Percentiles rank a stretch among this genome's conserved stretches.
Conservation (phyloP, 2,113 vertebrate species). For the Gallinago paraguaiae region DNA sequence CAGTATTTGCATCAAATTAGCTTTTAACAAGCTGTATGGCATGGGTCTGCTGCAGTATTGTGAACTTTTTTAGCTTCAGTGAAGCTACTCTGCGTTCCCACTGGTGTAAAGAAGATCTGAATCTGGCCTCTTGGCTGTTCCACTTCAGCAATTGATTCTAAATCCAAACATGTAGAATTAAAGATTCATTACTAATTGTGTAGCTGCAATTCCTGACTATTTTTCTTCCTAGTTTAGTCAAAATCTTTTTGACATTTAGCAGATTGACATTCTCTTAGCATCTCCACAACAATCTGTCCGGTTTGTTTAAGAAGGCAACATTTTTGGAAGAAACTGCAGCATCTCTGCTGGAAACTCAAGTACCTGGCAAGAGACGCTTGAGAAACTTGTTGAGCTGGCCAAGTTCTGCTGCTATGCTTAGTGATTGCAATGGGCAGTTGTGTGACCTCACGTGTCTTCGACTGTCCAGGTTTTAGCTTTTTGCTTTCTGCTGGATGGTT, state of each 20-base stretch:
- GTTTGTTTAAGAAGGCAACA: conserved; percentile 51
- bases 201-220: conserved; percentile 11
- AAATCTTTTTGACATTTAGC: conserved; percentile 58
- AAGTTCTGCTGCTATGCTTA: conserved; percentile 25
- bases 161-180: conserved; percentile 44
- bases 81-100: not conserved
- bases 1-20: not conserved
- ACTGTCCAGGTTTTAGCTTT: not conserved
- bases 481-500: not conserved
- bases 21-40: not conserved
- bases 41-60: not conserved
- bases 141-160: conserved; percentile 30
- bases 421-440: not conserved
- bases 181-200: conserved; percentile 38
- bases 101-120: not conserved
- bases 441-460: not conserved
- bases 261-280: conserved; percentile 57
- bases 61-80: not conserved
- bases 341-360: conserved; percentile 59
- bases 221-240: conserved; percentile 62
- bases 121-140: not conserved
- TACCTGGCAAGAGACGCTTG: conserved; percentile 16
- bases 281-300: conserved; percentile 54
- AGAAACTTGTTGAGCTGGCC: conserved; percentile 35
- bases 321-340: conserved; percentile 54